Base-by-base conservation (phyloP, 2,888 invertebrate species). In the Coronaproctus castanopsis region DNA sequence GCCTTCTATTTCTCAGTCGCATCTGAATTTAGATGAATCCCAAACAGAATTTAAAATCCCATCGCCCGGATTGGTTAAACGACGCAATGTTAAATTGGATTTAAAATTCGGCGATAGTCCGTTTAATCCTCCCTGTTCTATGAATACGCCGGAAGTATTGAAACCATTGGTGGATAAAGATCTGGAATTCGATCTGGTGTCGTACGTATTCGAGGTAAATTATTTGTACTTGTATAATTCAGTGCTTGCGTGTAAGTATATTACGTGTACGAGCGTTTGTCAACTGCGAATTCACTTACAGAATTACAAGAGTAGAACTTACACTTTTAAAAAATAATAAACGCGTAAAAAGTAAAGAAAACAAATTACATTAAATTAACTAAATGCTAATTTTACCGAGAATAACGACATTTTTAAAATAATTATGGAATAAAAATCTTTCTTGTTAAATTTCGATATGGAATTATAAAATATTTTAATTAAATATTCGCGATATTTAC, bases 121-220 rank as follows among this genome's bases (percentile, higher is more conserved):
- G 49, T 20, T 3, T 3, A 10, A 49, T 54, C 19, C 57, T 50
- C 14, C 55, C 48, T 55, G 55, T 21, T 24, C 22, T n/a, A 18
- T 58, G 50, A 59, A 60, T 51, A 75, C 75, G 24, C 74, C 75
- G 5, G 73, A 73, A 65, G 71, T 75, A 55, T 71, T 74, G 52
- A 72, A 72, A 21, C 69, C 71, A 3, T 57, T 66, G 68, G 61
- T 65, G 70, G 65, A 73, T 52, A 62, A 63, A 54, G 61, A 63
- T 56, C 56, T 62, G 23, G 52, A 57, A n/a, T 72, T 72, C 57
- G 71, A 72, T 64, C 63, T 72, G 56, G 63, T 72, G 57, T 71
- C 72, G 14, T 72, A 71, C 62, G 67, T 72, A 54, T 69, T 69
- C 57, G 71, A 72, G 62, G 72, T 72, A 65, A 68, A 70, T 68